Evolutionary conservation across 2,797 vertebrate genomes (phyloP), one percentile per base, ranked within the genome.

Genomic region (Poecile montanus): DNA sequence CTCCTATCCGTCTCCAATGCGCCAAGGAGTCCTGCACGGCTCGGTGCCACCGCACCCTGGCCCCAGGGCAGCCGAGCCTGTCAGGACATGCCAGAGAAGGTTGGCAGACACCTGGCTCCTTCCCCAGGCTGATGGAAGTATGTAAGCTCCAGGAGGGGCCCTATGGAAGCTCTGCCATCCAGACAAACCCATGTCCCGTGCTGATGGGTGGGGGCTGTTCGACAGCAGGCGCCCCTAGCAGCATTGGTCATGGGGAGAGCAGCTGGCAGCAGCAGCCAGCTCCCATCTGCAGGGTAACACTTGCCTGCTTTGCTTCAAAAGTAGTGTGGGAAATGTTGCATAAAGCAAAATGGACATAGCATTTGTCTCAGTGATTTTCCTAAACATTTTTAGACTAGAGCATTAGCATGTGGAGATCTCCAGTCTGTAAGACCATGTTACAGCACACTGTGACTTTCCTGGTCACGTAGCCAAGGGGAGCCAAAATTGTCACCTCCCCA

Each of bases 381-480:
- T 11, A 44, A 25, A 2, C 53, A 5, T 38, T 71, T 94, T 92
- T 11, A 20, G 65, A 53, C 8, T 1, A 7, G 36, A 73, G 27
- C 6, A 0, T 16, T 9, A 11, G 50, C 29, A 7, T 38, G 34
- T 11, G 20, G 53, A 73, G n/a, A 34, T 54, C 38, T 68, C 45
- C 2, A 0, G 1, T 0, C 16, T 42, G 26, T 1, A 4, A 42
- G 32, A 44, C 40, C 3, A 0, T 0, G 0, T 32, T 56, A 23
- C 0, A 0, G 2, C 36, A 50, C 56, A 5, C 17, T 2, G 1
- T 0, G 3, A 57, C 66, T 63, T 56, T 48, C 22, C 61, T 1
- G 1, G 36, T 29, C 32, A 6, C 0, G 1, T 11, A 3, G 34
- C n/a, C 48, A 10, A 21, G 7, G 23, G 9, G 19, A 63, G 7